A percentile compares a stretch with the other conserved stretches of the same genome.
phyloP scores from a whole-genome alignment of 2,113 vertebrate species.

The Furnarius figulus region DNA sequence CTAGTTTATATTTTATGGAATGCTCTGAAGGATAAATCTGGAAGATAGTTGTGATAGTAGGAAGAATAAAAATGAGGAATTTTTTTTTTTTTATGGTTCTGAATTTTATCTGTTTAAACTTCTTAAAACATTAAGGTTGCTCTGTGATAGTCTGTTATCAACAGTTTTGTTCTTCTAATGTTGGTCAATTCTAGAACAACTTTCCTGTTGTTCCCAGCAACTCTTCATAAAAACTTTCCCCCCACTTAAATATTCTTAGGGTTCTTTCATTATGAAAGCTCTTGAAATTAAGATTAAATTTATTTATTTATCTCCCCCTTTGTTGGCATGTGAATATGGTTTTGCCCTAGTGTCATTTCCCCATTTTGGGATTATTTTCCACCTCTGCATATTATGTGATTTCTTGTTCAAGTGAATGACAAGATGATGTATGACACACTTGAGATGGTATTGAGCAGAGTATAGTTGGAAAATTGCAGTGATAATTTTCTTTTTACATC shows the following conservation, averaged over 20 bases:
- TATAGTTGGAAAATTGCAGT: constrained; percentile 48
- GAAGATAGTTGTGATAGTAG: not conserved
- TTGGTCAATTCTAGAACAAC: not conserved
- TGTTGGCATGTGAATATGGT: not conserved
- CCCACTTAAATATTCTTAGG: not conserved
- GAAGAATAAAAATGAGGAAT: not conserved
- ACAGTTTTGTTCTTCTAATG: not conserved
- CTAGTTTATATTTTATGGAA: not conserved
- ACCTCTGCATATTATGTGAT: constrained; percentile 6
- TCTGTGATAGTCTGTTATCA: not conserved
- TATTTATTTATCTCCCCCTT: not conserved
- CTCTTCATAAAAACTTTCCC: not conserved
- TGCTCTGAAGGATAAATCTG: not conserved
- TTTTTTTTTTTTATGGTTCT: not conserved
- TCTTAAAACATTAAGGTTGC: not conserved
- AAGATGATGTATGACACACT: constrained; percentile 34
- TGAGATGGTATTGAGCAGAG: constrained; percentile 49
- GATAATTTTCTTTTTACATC: constrained; percentile 64
- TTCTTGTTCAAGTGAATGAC: constrained; percentile 46
- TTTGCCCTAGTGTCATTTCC: not conserved
- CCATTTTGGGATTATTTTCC: constrained; percentile 10
- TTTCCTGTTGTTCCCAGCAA: not conserved
- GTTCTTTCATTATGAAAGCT: not conserved
- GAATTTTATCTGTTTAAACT: not conserved
- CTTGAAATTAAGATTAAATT: not conserved